Percentiles rank a stretch among this genome's conserved stretches.
Conservation (phyloP, 1,140 invertebrate species). For the Brachionus rotundiformis region DNA sequence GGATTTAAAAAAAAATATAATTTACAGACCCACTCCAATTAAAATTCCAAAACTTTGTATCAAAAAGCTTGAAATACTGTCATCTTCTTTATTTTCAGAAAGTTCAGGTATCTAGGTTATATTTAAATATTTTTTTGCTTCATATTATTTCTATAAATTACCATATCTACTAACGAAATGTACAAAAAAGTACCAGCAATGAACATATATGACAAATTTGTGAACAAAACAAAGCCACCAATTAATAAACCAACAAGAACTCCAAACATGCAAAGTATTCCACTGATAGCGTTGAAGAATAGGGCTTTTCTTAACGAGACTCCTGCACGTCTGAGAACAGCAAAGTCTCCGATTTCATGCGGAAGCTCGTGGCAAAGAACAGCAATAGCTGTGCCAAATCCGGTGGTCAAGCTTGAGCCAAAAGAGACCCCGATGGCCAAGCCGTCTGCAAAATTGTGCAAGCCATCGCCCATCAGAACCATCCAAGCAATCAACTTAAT, state of each 20-base stretch:
- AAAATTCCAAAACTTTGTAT: constrained; percentile 46
- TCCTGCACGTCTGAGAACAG: constrained; percentile 4
- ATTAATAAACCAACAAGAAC: constrained; percentile 79
- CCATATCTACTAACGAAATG: constrained; percentile 91
- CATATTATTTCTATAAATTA: constrained; percentile 63
- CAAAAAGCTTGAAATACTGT: constrained; percentile 30
- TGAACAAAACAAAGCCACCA: constrained; percentile 75
- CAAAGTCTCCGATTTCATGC: constrained; percentile 56
- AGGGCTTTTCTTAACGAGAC: constrained; percentile 27
- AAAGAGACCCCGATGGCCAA: constrained; percentile 56
- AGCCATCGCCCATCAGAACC: constrained; percentile 60
- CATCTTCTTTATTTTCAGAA: constrained; percentile 19
- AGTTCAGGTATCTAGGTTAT: background rate
- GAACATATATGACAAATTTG: constrained; percentile 81
- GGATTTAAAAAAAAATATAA: too few species aligned
- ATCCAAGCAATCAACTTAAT: background rate
- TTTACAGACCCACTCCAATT: constrained; percentile 12
- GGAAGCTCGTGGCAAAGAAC: constrained; percentile 57
- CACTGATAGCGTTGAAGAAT: constrained; percentile 69
- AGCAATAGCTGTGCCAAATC: constrained; percentile 55
- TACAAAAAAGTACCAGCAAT: constrained; percentile 91
- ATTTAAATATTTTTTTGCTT: background rate
- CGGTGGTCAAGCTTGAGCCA: constrained; percentile 44
- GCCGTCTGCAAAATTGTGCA: constrained; percentile 61
- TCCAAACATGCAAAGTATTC: constrained; percentile 80